Evolutionary conservation across 30 jellyfish, hydroid and myxozoan genomes (phyloP), one percentile per base, ranked within the genome.

Genomic region (Hydractinia echinata): DNA sequence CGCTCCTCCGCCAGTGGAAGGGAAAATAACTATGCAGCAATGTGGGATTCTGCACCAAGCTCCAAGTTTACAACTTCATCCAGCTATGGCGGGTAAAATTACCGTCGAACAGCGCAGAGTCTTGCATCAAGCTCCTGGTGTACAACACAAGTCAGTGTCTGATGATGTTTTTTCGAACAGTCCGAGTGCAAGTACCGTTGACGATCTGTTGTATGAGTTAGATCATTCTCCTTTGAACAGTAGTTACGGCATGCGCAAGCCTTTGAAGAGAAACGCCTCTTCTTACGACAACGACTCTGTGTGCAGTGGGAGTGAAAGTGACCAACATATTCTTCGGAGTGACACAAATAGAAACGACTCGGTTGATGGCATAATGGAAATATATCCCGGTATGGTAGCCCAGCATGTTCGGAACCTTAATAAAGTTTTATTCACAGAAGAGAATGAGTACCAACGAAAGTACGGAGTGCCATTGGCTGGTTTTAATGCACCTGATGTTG

Each of bases 391-490:
- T 6, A 84, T 84, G 19, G 99, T 93, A 21, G 96, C 88, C 30
- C 85, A 84, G 50, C 96, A 88, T 44, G 96, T 93, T 64, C 73
- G 79, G 39, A 90, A 83, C 54, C 85, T 93, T 54, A 83, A 88
- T 87, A 81, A 85, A 69, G 79, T 86, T 14, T 83, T 81, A 30
- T 79, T 89, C 62, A 84, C 90, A n/a, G 85, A 53, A 5, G 80
- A 55, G 21, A 77, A 53, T 66, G 86, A 69, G 52, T 58, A 82
- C 49, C 51, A 16, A 8, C 71, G 77, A 8, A 67, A 55, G 44
- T 53, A 53, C 50, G 99, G 96, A 7, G 94, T 87, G 4, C 96
- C 99, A 53, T 66, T 93, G 88, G 95, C 99, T 39, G 99, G 99
- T 5, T 87, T 93, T 48, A 94, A 76, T 10, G 80, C 83, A 61